A percentile compares a stretch with the other conserved stretches of the same genome.
phyloP scores from a whole-genome alignment of 2,113 vertebrate genomes.

The Ochotona curzoniae region DNA sequence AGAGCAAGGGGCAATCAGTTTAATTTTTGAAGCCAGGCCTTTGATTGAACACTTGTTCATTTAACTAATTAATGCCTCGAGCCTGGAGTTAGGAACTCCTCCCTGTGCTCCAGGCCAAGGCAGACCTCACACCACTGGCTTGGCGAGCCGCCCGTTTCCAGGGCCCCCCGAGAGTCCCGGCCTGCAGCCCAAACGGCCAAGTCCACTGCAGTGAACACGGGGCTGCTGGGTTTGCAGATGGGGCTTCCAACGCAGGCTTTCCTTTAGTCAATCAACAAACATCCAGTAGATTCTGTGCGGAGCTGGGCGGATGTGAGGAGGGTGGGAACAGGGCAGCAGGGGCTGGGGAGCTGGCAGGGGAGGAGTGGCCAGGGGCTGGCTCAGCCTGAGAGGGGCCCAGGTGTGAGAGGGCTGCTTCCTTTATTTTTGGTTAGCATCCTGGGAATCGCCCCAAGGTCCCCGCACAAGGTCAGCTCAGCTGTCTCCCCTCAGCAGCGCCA shows the following conservation, averaged over 20 bases:
- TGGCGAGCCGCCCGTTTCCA: slow-evolving; percentile 63
- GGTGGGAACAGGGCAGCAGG: too few species aligned
- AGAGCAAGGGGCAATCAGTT: slow-evolving; percentile 74
- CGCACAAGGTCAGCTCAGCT: accelerated
- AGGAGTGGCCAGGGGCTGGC: accelerated
- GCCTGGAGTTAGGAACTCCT: slow-evolving; percentile 40
- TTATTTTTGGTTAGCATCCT: too few species aligned
- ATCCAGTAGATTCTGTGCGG: not conserved
- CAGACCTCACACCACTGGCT: slow-evolving; percentile 31
- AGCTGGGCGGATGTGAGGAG: accelerated
- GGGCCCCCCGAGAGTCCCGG: not conserved
- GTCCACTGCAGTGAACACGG: accelerated
- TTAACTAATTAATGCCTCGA: slow-evolving; percentile 79
- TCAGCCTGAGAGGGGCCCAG: too few species aligned
- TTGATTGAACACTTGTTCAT: slow-evolving; percentile 78
- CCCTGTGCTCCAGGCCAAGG: slow-evolving; percentile 14
- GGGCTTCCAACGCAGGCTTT: not conserved
- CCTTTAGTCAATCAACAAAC: not conserved
- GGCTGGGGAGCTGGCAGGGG: not conserved
- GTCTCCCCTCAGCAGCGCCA: too few species aligned
- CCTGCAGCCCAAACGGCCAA: not conserved
- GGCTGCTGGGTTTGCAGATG: not conserved
- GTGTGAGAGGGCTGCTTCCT: too few species aligned
- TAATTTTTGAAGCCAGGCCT: slow-evolving; percentile 75
- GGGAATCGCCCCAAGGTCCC: accelerated